Conservation (phyloP, 2,888 invertebrate genomes). For the Acrobasis suavella region DNA sequence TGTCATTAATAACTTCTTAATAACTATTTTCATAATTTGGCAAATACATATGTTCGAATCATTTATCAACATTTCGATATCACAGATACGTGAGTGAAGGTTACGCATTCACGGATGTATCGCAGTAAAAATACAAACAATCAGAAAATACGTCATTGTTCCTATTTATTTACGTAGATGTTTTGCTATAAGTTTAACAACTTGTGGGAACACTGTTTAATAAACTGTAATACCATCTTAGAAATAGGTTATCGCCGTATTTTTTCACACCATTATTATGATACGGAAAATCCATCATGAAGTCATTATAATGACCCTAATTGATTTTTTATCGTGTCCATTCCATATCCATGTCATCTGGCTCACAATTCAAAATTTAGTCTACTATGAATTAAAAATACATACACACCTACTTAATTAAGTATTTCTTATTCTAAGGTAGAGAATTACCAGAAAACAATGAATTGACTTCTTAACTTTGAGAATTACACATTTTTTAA, state of each 20-base stretch:
- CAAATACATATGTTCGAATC: neutral
- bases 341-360: neutral
- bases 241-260: neutral
- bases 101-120: slow-evolving; percentile 49
- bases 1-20: neutral
- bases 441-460: too few species aligned
- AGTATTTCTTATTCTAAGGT: too few species aligned
- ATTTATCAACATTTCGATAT: slow-evolving; percentile 7
- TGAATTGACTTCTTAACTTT: too few species aligned
- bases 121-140: slow-evolving; percentile 43
- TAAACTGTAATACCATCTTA: neutral
- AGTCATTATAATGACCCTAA: neutral
- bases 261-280: neutral
- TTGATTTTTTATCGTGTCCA: neutral
- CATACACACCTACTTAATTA: too few species aligned
- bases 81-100: slow-evolving; percentile 32
- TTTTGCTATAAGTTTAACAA: slow-evolving; percentile 6
- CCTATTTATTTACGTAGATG: neutral
- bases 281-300: neutral
- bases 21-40: neutral
- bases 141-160: slow-evolving; percentile 41
- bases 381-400: too few species aligned
- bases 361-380: too few species aligned
- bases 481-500: too few species aligned
- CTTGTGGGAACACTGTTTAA: neutral